Evolutionary conservation across 1,140 invertebrate species (phyloP).

Genomic region (Colletes latitarsis): DNA sequence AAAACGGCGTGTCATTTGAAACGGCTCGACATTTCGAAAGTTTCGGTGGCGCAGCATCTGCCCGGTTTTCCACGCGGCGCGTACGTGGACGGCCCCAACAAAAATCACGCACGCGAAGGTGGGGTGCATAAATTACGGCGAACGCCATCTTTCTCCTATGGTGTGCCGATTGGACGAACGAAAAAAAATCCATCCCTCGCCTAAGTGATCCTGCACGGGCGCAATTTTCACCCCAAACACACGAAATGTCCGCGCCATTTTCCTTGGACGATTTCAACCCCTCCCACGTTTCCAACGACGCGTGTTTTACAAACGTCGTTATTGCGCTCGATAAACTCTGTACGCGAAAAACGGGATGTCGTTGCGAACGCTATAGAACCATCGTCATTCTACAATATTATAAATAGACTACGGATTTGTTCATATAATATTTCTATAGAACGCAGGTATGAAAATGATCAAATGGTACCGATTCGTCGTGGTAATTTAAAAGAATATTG

Average conservation of each 20-base stretch:
- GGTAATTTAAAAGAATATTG: too few relatives aligned
- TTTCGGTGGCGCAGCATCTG: constrained; percentile 58
- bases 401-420: too few relatives aligned
- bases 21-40: constrained; percentile 52
- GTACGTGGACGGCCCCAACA: constrained; percentile 45
- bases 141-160: constrained; percentile 67
- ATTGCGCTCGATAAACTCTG: constrained; percentile 2
- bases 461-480: too few relatives aligned
- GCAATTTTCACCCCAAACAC: constrained; percentile 45
- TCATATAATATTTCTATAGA: too few relatives aligned
- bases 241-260: constrained; percentile 55
- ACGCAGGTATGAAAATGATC: too few relatives aligned
- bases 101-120: constrained; percentile 66
- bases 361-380: background rate
- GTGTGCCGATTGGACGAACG: constrained; percentile 64
- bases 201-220: constrained; percentile 41
- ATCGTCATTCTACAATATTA: too few relatives aligned
- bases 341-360: too few relatives aligned
- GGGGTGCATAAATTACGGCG: constrained; percentile 68
- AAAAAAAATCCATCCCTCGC: constrained; percentile 63
- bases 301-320: constrained; percentile 1
- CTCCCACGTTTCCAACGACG: background rate
- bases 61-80: constrained; percentile 51
- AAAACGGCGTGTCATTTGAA: constrained; percentile 27
- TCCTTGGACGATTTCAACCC: constrained; percentile 45